These are phyloP conservation scores for Semnopithecus entellus DNA, from an alignment of 2,113 vertebrate species.

Conservation along the genomic window DNA sequence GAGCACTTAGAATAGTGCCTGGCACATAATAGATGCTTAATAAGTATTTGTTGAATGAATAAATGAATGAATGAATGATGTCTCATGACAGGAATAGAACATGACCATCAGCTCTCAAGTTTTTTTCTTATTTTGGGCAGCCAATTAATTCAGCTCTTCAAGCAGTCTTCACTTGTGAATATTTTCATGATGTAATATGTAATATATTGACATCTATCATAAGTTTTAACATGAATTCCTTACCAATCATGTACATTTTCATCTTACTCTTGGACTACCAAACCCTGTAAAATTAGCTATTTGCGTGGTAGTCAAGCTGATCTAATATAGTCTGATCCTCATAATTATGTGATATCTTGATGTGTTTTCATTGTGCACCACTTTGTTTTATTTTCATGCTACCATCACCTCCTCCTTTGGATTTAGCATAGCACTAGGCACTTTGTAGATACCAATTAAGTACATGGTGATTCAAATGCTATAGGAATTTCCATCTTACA, in stretches of 20 bases:
- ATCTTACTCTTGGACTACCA: not conserved
- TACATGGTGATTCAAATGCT: not conserved
- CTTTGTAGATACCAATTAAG: not conserved
- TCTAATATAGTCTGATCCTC: not conserved
- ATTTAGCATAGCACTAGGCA: not conserved
- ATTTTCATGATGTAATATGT: not conserved
- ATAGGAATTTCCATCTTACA: not conserved
- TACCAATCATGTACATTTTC: not conserved
- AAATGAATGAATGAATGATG: not conserved
- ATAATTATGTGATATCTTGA: not conserved
- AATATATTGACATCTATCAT: not conserved
- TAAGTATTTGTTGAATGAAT: not conserved
- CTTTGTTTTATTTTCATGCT: conserved; percentile 3
- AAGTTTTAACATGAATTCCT: not conserved
- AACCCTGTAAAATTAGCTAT: not conserved
- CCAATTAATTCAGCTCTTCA: not conserved
- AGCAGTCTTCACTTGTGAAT: not conserved
- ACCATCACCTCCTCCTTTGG: not conserved
- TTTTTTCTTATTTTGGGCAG: conserved; percentile 1
- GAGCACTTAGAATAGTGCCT: not conserved
- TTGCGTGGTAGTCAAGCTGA: not conserved
- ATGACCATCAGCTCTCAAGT: not conserved
- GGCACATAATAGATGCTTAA: not conserved
- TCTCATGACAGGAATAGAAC: not conserved
- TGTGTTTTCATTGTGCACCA: not conserved